Conservation (phyloP, 2,113 vertebrate genomes). For the Corvus hawaiiensis region DNA sequence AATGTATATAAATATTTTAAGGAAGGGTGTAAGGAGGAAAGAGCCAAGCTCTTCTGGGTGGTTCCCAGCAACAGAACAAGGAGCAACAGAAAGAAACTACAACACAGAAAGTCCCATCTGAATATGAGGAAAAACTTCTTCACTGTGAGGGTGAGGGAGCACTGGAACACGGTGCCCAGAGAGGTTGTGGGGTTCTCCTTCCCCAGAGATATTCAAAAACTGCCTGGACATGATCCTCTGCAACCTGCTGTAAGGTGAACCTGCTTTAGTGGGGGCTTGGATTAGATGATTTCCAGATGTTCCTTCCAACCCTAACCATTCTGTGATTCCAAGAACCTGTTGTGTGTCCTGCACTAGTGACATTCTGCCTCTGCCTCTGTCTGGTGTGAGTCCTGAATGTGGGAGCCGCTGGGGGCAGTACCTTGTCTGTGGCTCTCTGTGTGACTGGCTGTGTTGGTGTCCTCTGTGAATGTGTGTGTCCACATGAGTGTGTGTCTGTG, state of each 20-base stretch:
- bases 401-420: rapidly evolving
- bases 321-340: neutral
- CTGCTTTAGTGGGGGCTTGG: neutral
- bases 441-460: rapidly evolving
- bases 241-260: neutral
- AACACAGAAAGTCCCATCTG: neutral
- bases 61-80: neutral
- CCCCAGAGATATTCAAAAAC: neutral
- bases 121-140: neutral
- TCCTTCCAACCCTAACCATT: neutral
- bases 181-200: neutral
- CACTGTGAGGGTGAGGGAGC: neutral
- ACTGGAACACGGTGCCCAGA: neutral
- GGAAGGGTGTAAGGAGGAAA: neutral
- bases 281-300: neutral
- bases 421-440: neutral
- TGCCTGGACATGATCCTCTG: neutral
- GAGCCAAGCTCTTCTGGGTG: neutral
- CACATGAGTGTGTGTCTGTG: neutral
- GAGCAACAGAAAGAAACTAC: neutral
- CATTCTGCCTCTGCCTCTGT: neutral
- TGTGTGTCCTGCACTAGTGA: neutral
- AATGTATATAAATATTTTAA: neutral
- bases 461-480: neutral
- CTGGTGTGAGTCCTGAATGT: neutral